These are phyloP conservation scores for Lutjanus erythropterus DNA, from an alignment of 2,113 vertebrate species.

Conservation along the genomic window DNA sequence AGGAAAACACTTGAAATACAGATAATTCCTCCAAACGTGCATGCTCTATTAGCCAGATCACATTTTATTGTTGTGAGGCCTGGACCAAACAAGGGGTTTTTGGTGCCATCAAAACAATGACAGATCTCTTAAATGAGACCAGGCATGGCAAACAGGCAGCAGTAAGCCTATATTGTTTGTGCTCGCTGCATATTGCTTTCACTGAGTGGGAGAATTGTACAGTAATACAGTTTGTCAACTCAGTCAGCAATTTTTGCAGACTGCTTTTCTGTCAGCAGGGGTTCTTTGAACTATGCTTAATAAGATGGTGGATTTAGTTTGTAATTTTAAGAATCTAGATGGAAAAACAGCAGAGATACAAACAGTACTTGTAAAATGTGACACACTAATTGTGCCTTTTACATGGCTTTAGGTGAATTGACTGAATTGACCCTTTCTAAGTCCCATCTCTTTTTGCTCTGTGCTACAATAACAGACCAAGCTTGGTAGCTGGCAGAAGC, in stretches of 20 bases:
- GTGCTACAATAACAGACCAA: no score
- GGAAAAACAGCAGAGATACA: neutral
- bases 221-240: neutral
- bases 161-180: constrained; percentile 1
- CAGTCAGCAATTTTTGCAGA: neutral
- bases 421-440: no score
- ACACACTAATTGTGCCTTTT: neutral
- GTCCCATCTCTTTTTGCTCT: no score
- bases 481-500: no score
- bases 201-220: neutral
- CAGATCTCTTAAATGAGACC: constrained; percentile 38
- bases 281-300: neutral
- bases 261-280: neutral
- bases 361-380: neutral
- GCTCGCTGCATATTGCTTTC: neutral
- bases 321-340: neutral
- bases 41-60: constrained; percentile 50
- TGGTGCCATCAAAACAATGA: constrained; percentile 36
- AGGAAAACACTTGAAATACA: constrained; percentile 67
- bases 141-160: constrained; percentile 35
- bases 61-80: constrained; percentile 46
- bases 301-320: neutral
- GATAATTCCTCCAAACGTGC: constrained; percentile 66
- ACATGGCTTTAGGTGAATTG: neutral
- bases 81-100: constrained; percentile 29